phyloP scores from a whole-genome alignment of 2,797 vertebrate species.

The Lindbergichthys nudifrons region DNA sequence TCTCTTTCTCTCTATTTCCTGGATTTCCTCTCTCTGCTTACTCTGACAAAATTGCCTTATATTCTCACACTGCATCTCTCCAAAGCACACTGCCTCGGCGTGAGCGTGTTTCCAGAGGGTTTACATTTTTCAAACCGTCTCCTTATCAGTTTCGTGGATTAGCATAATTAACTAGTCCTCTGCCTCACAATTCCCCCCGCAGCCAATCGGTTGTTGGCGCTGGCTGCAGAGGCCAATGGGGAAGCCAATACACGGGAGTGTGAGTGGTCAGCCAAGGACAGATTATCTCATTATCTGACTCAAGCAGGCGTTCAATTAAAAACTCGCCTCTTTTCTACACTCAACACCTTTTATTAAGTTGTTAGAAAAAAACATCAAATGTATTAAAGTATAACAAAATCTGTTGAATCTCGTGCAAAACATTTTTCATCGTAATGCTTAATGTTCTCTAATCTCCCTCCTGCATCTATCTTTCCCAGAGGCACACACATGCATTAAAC shows the following conservation, averaged over 20 bases:
- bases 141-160: slow-evolving; percentile 76
- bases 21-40: slow-evolving; percentile 18
- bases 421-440: not conserved
- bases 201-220: slow-evolving; percentile 42
- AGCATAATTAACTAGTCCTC: slow-evolving; percentile 72
- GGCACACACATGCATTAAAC: not conserved
- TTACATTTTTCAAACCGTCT: slow-evolving; percentile 54
- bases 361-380: not conserved
- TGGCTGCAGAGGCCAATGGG: slow-evolving; percentile 24
- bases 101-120: slow-evolving; percentile 44
- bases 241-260: slow-evolving; percentile 8
- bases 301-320: slow-evolving; percentile 41
- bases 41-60: slow-evolving; percentile 24
- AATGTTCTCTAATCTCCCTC: not conserved
- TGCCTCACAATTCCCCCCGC: slow-evolving; percentile 43
- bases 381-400: slow-evolving; percentile 4
- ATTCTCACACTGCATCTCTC: slow-evolving; percentile 36
- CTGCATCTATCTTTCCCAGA: not conserved
- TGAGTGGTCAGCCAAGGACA: slow-evolving; percentile 42
- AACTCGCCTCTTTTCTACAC: slow-evolving; percentile 36
- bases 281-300: slow-evolving; percentile 57
- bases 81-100: slow-evolving; percentile 21
- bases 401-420: not conserved
- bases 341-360: not conserved
- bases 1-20: slow-evolving; percentile 30